Conservation (phyloP, 2,797 vertebrate species). For the Cynopterus sphinx region DNA sequence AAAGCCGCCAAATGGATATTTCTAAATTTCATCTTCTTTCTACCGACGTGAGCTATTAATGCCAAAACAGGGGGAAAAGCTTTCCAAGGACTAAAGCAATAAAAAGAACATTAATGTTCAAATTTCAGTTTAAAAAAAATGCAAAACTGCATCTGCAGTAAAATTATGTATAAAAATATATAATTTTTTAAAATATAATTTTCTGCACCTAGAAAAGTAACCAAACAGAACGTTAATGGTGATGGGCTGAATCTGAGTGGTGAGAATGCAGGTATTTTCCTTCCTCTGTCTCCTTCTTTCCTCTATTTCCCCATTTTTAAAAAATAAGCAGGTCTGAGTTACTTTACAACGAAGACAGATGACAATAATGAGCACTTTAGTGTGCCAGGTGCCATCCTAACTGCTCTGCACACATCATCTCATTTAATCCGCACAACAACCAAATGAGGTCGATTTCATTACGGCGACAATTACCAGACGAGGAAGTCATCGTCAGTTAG, state of each 20-base stretch:
- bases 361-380: background rate
- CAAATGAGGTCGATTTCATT: background rate
- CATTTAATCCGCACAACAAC: background rate
- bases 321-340: background rate
- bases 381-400: background rate
- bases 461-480: background rate
- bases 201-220: background rate
- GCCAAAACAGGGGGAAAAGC: background rate
- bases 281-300: background rate
- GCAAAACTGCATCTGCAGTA: background rate
- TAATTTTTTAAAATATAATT: too few species aligned
- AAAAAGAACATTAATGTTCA: background rate
- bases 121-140: slow-evolving; percentile 34
- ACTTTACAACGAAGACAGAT: background rate
- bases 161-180: background rate
- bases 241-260: background rate
- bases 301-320: background rate
- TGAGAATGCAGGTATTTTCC: background rate
- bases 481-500: slow-evolving; percentile 12
- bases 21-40: background rate
- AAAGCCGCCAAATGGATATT: background rate
- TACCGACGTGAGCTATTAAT: background rate
- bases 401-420: background rate
- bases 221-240: background rate
- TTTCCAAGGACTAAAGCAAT: background rate